Base-by-base conservation (phyloP, 2,113 vertebrate genomes). In the Diadophis punctatus region DNA sequence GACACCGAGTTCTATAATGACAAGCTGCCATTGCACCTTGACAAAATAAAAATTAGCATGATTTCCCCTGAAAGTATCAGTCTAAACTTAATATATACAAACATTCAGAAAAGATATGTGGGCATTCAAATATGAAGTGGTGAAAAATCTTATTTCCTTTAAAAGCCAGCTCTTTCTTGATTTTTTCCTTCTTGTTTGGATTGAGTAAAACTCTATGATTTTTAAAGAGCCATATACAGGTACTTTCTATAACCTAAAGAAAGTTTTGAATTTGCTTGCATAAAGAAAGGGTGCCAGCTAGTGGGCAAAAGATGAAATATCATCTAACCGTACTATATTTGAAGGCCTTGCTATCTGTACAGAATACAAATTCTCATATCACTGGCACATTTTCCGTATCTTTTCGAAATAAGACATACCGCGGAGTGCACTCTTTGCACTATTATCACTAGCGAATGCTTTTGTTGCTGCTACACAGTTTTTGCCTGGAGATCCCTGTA, bases 81-180 rank as follows among this genome's bases (percentile, higher is more conserved):
- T 96, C 97, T 97, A 95, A 97, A 96, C 95, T 96, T 88, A 96
- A 91, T 97, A 97, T 97, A 93, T 97, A 97, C 96, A 98, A 94
- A 10, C 93, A 95, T 96, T 96, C 93, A 58, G 87, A 96, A 96
- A 95, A 90, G 95, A 16, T 49, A 94, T 93, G 94, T 90, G 91
- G 95, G 93, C 84, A 90, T 96, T 95, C 90, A 94, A 95, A 96
- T 95, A 96, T 96, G 97, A 92, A 93, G 94, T 94, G 92, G 89
- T 89, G 58, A 93, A 92, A 88, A 93, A 95, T 80, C 88, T 87
- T 34, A 4, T 60, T 93, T 92, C 90, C 93, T 96, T 90, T 93
- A 91, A 96, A 97, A 96, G 49, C 88, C 90, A 95, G 93, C 92
- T 95, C 90, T 53, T 93, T 18, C 48, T 2, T 91, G 48, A 22